Evolutionary conservation across 1,140 invertebrate species (phyloP), one percentile per base, ranked within the genome.

Genomic region (Kradibia gibbosae): DNA sequence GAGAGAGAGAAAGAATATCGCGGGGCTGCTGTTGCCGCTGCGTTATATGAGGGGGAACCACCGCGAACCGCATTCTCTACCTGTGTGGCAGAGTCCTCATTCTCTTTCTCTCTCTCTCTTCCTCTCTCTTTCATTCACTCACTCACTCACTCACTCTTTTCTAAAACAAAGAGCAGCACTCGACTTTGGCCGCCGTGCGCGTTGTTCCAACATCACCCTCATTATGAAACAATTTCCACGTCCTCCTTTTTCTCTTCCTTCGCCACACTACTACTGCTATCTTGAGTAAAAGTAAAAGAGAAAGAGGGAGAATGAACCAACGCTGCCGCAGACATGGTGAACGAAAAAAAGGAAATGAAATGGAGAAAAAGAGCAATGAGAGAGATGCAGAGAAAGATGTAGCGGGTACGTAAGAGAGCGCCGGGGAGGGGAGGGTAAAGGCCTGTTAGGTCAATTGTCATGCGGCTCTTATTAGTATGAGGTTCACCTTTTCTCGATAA

Each of bases 161-260:
- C 86, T 88, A 89, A 89, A 88, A 89, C 88, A 89, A 89, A 89
- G 88, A 88, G 83, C 85, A 87, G 84, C 84, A 86, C 84, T 88
- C 84, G 85, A 86, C 85, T 85, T 83, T 84, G 84, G 83, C 81
- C 75, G 80, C 82, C 85, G 84, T 80, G 80, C 82, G 83, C 86
- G 83, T 86, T 88, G 83, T 85, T 87, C 86, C 85, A 86, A 86
- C 85, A 86, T 88, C 85, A 87, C 87, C 86, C 86, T 89, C 88
- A 89, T 88, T 87, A 89, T 84, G 85, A 89, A 89, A 87, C 86
- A 87, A 88, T 89, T 87, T 89, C 84, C 86, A 85, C 84, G 82
- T 84, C 82, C 74, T 83, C 50, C 73, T 76, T 74, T 53, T 74
- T 67, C 71, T 62, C 78, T 55, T 62, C 67, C 48, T 55, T 62